phyloP scores from a whole-genome alignment of 2,888 invertebrate genomes.

The Bedellia somnulentella region DNA sequence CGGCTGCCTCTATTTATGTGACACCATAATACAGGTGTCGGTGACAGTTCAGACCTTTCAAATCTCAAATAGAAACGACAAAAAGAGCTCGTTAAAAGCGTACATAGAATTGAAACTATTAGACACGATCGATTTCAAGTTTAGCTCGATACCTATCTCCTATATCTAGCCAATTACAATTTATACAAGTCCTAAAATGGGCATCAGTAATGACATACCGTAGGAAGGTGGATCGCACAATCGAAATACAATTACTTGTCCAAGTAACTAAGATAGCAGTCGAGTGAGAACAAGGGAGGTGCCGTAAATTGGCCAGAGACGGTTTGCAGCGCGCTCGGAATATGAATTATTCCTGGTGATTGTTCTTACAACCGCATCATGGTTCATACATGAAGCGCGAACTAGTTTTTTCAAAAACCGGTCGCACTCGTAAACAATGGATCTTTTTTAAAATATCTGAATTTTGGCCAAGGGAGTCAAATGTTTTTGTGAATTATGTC shows the following conservation, averaged over 20 bases:
- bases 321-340: conserved; percentile 56
- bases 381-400: conserved; percentile 61
- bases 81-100: conserved; percentile 30
- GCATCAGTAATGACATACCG: conserved; percentile 49
- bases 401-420: conserved; percentile 46
- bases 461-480: conserved; percentile 21
- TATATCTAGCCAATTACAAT: conserved; percentile 45
- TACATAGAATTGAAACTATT: conserved; percentile 34
- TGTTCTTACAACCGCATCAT: conserved; percentile 54
- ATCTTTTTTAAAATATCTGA: conserved; percentile 33
- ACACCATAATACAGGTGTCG: conserved; percentile 57
- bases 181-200: conserved; percentile 47
- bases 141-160: conserved; percentile 35
- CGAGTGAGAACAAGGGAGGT: conserved; percentile 37
- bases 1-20: conserved; percentile 43
- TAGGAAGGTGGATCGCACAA: conserved; percentile 37
- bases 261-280: conserved; percentile 50
- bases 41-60: conserved; percentile 44
- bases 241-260: conserved; percentile 58
- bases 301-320: conserved; percentile 47
- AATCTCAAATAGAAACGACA: conserved; percentile 42
- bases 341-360: conserved; percentile 59
- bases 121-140: conserved; percentile 36
- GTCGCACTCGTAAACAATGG: conserved; percentile 33
- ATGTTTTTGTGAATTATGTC: conserved; percentile 7